Evolutionary conservation across 1,140 invertebrate genomes (phyloP).

Genomic region (Drusus annulatus): DNA sequence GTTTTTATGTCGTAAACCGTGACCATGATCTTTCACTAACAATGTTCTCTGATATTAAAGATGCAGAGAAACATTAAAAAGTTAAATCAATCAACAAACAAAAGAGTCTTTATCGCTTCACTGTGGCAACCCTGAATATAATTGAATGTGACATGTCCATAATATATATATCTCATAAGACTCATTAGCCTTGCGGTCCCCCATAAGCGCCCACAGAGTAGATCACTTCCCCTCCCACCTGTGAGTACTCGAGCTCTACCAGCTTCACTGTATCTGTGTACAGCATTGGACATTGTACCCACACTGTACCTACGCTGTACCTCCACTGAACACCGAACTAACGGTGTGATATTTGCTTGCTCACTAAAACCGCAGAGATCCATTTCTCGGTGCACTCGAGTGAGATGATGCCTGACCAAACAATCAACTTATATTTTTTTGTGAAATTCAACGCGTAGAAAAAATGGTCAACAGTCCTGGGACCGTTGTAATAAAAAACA

Average conservation of each 20-base stretch:
- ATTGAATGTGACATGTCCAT: conserved; percentile 43
- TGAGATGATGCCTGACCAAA: conserved; percentile 1
- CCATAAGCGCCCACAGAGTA: not conserved
- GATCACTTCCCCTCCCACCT: too few relatives aligned
- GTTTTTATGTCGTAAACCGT: too few relatives aligned
- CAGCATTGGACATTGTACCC: not conserved
- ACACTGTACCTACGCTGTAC: too few relatives aligned
- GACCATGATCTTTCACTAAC: too few relatives aligned
- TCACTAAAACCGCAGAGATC: conserved; percentile 13
- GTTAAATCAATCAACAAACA: not conserved
- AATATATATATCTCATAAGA: conserved; percentile 39
- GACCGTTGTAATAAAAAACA: too few relatives aligned
- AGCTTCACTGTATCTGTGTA: too few relatives aligned
- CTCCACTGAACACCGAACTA: too few relatives aligned
- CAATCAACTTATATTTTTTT: not conserved
- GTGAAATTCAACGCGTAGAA: too few relatives aligned
- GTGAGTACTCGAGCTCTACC: too few relatives aligned
- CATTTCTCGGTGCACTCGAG: not conserved
- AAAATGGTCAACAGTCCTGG: too few relatives aligned
- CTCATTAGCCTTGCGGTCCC: conserved; percentile 38
- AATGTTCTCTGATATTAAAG: too few relatives aligned
- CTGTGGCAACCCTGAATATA: conserved; percentile 2
- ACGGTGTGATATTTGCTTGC: conserved; percentile 14
- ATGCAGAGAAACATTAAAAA: too few relatives aligned
- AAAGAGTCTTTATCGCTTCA: not conserved